Base-by-base conservation (phyloP, 2,113 vertebrate genomes). In the Paraplagusia blochii region DNA sequence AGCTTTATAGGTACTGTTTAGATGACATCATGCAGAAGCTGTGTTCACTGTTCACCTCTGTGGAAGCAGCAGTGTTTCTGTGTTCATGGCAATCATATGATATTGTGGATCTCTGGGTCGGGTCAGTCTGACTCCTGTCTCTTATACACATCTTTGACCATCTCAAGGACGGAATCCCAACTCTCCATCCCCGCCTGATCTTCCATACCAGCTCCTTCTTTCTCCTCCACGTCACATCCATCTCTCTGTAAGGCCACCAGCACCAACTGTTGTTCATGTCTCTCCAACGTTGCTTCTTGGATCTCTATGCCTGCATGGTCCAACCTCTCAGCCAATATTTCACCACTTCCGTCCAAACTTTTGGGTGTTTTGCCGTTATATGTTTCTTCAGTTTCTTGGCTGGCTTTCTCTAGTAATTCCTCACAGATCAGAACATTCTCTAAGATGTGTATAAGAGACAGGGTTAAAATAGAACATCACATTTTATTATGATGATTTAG, bases 91-190 rank as follows among this genome's bases (percentile, higher is more conserved):
- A n/a, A n/a, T n/a, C n/a, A n/a, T n/a, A n/a, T n/a, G n/a, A n/a
- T n/a, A n/a, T n/a, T n/a, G n/a, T n/a, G n/a, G n/a, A n/a, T n/a
- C n/a, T n/a, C n/a, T n/a, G n/a, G n/a, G n/a, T n/a, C n/a, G n/a
- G n/a, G n/a, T n/a, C n/a, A n/a, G n/a, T n/a, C n/a, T n/a, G n/a
- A n/a, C n/a, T n/a, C n/a, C n/a, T n/a, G n/a, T n/a, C n/a, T n/a
- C n/a, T n/a, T n/a, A n/a, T n/a, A n/a, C n/a, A n/a, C n/a, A n/a
- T n/a, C n/a, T n/a, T 90, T 88, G 33, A 91, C 90, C 86, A 91
- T 89, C 14, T 90, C 84, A 6, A 92, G 82, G 8, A 92, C 86
- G 2, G 76, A 58, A 17, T 90, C 89, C 90, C 90, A 92, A 22
- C 80, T 76, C 58, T 86, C 87, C 40, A 59, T 40, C 15, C 58